Evolutionary conservation across 2,113 vertebrate genomes (phyloP).

Genomic region (Labeo catla): DNA sequence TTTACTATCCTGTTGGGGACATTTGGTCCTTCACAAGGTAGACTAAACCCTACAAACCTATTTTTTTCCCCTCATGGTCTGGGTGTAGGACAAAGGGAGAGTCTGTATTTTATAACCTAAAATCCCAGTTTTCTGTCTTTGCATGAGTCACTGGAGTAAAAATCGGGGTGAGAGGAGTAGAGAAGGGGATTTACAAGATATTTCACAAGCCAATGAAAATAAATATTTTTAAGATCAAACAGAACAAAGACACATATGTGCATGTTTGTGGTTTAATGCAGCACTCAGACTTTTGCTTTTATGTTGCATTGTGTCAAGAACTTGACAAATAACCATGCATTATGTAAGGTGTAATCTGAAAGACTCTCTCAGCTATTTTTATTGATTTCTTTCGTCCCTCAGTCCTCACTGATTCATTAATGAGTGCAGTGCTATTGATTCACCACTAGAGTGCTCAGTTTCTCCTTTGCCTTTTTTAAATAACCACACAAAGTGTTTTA

Average conservation of each 20-base stretch:
- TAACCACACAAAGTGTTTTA: neutral
- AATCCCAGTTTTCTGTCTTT: neutral
- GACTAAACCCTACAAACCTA: neutral
- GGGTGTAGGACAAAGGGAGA: neutral
- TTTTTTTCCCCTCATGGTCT: neutral
- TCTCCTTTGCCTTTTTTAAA: too few species aligned
- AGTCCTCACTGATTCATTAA: neutral
- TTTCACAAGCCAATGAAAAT: too few species aligned
- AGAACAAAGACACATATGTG: neutral
- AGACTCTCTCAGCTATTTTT: neutral
- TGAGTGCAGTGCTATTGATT: neutral
- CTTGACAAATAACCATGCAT: neutral
- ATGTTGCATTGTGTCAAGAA: neutral
- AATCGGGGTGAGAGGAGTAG: neutral
- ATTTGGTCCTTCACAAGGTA: neutral
- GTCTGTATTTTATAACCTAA: neutral
- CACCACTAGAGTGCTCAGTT: neutral
- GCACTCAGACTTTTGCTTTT: neutral
- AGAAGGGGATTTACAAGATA: neutral
- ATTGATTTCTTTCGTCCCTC: neutral
- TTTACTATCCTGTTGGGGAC: neutral
- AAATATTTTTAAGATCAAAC: neutral
- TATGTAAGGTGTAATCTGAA: neutral
- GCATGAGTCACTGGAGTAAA: too few species aligned
- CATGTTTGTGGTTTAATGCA: neutral